Conservation (phyloP, 2,113 vertebrate species). For the Serinus canaria region DNA sequence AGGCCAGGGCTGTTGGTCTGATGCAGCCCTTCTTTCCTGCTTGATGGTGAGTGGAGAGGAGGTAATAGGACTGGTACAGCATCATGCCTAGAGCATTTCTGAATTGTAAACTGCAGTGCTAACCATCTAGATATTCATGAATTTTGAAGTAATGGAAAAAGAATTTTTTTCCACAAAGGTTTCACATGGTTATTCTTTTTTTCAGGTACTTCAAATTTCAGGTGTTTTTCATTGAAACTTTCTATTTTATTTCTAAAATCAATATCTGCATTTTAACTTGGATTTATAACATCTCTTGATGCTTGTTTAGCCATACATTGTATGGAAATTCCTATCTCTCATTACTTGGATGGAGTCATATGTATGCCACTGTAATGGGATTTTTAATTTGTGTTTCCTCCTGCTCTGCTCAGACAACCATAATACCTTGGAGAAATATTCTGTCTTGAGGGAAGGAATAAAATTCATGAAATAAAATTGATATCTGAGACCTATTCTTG, state of each 20-base stretch:
- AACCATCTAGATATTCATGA: neutral
- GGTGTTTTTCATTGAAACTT: neutral
- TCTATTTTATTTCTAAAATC: neutral
- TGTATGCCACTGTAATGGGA: neutral
- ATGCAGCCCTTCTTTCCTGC: fast-evolving
- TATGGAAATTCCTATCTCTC: neutral
- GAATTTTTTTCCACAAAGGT: neutral
- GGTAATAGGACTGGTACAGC: neutral
- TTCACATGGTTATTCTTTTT: neutral
- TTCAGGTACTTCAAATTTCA: neutral
- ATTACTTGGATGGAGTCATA: neutral
- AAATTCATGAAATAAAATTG: neutral
- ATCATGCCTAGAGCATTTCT: neutral
- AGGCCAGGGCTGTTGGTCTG: neutral
- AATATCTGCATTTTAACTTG: neutral
- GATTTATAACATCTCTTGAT: neutral
- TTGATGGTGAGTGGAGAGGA: neutral
- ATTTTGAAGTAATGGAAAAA: neutral
- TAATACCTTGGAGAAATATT: neutral
- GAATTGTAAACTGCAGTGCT: neutral
- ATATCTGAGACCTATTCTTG: neutral
- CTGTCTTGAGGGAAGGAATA: neutral
- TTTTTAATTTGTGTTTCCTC: neutral
- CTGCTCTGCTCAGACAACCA: neutral
- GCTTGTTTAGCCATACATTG: neutral